Evolutionary conservation across 2,113 vertebrate species (phyloP).

Genomic region (Callospermophilus lateralis): DNA sequence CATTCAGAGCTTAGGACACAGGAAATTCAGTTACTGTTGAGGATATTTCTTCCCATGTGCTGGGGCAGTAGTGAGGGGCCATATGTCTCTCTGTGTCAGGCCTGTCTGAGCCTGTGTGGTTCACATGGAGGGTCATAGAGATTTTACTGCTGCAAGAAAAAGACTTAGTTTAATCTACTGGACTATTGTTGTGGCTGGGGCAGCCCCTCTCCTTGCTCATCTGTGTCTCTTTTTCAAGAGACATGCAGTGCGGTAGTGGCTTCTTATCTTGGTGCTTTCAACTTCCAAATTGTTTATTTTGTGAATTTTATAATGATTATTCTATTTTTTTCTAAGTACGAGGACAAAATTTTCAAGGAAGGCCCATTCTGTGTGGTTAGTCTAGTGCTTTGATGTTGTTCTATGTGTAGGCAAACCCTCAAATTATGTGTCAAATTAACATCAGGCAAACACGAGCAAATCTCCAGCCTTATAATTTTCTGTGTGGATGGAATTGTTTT

Average conservation of each 20-base stretch:
- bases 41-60: background rate
- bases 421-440: slow-evolving; percentile 49
- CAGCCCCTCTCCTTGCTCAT: background rate
- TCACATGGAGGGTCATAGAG: background rate
- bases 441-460: background rate
- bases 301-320: background rate
- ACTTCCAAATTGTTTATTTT: background rate
- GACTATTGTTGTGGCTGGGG: background rate
- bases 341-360: slow-evolving; percentile 12
- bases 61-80: background rate
- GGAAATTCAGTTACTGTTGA: background rate
- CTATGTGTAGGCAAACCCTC: background rate
- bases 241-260: background rate
- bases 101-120: too few species aligned
- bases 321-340: background rate
- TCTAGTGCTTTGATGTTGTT: background rate
- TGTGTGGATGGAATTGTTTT: slow-evolving; percentile 44
- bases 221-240: slow-evolving; percentile 12
- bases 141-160: background rate
- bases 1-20: background rate
- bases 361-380: background rate
- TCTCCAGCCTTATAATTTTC: slow-evolving; percentile 50
- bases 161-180: background rate
- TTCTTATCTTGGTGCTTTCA: background rate
- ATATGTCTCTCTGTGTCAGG: background rate